These are phyloP conservation scores for Merops nubicus DNA, from an alignment of 2,113 vertebrate genomes.

Conservation along the genomic window DNA sequence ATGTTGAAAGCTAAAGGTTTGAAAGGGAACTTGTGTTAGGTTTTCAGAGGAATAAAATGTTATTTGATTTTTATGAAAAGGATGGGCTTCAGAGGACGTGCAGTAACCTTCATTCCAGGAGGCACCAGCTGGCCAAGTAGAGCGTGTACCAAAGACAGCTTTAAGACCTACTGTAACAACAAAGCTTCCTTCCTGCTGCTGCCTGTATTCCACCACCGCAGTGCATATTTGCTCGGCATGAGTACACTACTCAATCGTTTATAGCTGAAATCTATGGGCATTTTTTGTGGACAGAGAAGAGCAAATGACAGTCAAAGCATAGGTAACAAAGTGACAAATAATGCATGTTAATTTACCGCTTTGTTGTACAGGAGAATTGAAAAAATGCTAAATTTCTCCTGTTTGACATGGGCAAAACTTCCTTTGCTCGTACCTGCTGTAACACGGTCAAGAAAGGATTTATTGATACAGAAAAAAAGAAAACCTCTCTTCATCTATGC, in stretches of 20 bases:
- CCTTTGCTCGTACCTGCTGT: not conserved
- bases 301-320: not conserved
- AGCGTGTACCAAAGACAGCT: fast-evolving
- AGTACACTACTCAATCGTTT: not conserved
- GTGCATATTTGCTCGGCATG: not conserved
- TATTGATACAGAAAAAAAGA: not conserved
- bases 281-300: not conserved
- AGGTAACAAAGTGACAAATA: not conserved
- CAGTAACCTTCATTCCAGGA: not conserved
- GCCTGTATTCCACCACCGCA: not conserved
- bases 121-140: fast-evolving
- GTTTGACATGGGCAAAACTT: not conserved
- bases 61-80: not conserved
- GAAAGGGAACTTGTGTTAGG: not conserved
- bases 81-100: not conserved
- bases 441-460: not conserved
- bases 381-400: not conserved
- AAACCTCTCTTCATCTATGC: not conserved
- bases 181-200: not conserved
- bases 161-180: not conserved
- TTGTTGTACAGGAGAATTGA: not conserved
- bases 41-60: not conserved
- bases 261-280: not conserved
- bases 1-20: not conserved
- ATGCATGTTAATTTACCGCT: not conserved